Evolutionary conservation across 2,888 invertebrate species (phyloP).

Genomic region (Lissocephala sabroskyi): DNA sequence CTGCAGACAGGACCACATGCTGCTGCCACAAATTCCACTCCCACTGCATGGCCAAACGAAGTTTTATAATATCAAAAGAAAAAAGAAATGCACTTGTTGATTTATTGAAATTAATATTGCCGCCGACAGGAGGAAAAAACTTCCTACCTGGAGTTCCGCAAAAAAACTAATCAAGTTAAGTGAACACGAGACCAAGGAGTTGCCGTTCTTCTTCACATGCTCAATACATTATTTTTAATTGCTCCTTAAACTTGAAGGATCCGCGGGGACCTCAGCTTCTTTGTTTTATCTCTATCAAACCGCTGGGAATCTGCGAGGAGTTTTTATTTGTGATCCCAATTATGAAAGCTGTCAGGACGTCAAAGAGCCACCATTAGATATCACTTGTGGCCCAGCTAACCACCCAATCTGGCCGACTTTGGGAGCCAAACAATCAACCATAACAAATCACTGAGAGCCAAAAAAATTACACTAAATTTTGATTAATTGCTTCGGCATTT

Average conservation of each 20-base stretch:
- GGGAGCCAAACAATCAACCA: slow-evolving; percentile 8
- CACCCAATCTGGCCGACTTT: slow-evolving; percentile 8
- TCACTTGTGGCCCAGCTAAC: slow-evolving; percentile 32
- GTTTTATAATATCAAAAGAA: slow-evolving; percentile 48
- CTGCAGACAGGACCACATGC: background rate
- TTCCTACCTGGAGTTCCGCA: background rate
- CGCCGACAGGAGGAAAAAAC: slow-evolving; percentile 18
- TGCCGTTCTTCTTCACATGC: too few species aligned
- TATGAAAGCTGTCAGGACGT: slow-evolving; percentile 23
- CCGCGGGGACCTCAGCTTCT: too few species aligned
- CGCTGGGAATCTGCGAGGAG: too few species aligned
- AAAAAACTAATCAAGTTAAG: slow-evolving; percentile 39
- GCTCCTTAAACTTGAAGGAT: too few species aligned
- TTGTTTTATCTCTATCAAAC: too few species aligned
- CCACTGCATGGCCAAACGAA: slow-evolving; percentile 27
- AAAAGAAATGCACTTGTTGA: slow-evolving; percentile 52
- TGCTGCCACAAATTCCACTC: too few species aligned
- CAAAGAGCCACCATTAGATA: slow-evolving; percentile 29
- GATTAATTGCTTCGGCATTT: slow-evolving; percentile 59
- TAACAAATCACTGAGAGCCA: slow-evolving; percentile 31
- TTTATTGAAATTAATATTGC: slow-evolving; percentile 56
- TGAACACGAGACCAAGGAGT: slow-evolving; percentile 15
- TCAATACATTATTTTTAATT: too few species aligned
- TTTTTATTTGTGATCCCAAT: too few species aligned
- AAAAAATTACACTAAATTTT: slow-evolving; percentile 53